Percentiles rank a stretch among this genome's conserved stretches.
phyloP scores from a whole-genome alignment of 2,113 vertebrate species.

The Genyomyrus donnyi region DNA sequence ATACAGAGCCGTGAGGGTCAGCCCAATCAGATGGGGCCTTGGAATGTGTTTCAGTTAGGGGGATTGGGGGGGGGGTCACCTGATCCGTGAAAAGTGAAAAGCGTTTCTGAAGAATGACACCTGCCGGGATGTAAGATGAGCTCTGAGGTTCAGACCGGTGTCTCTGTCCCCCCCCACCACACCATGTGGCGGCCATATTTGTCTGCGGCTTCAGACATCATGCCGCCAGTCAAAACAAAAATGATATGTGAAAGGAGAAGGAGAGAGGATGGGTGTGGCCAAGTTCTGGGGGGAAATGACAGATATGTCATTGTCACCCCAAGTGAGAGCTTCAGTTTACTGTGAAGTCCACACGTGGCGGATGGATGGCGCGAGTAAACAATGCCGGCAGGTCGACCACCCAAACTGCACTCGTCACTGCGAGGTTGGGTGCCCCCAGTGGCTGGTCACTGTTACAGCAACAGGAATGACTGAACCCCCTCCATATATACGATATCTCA shows the following conservation, averaged over 20 bases:
- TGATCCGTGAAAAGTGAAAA: background rate
- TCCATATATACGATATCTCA: background rate
- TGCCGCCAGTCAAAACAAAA: background rate
- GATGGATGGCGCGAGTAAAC: background rate
- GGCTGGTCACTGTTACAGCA: background rate
- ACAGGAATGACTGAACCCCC: background rate
- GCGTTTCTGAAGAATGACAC: conserved; percentile 6
- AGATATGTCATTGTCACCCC: background rate
- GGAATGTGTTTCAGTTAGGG: background rate
- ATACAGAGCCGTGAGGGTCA: background rate
- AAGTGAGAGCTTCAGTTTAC: background rate
- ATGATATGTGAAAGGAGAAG: background rate
- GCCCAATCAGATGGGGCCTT: background rate
- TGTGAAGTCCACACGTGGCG: background rate
- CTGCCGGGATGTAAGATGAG: conserved; percentile 23
- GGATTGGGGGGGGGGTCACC: background rate
- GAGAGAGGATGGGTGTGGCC: background rate
- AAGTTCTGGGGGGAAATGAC: background rate
- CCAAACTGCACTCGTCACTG: background rate
- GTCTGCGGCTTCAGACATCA: background rate
- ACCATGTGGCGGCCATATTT: background rate
- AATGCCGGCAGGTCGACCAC: background rate
- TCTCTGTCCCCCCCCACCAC: background rate
- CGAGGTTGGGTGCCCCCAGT: background rate
- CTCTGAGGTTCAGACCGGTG: background rate